A percentile compares a stretch with the other conserved stretches of the same genome.
These are phyloP conservation scores for Thumatha senex DNA, from an alignment of 2,888 invertebrate species.

Conservation along the genomic window DNA sequence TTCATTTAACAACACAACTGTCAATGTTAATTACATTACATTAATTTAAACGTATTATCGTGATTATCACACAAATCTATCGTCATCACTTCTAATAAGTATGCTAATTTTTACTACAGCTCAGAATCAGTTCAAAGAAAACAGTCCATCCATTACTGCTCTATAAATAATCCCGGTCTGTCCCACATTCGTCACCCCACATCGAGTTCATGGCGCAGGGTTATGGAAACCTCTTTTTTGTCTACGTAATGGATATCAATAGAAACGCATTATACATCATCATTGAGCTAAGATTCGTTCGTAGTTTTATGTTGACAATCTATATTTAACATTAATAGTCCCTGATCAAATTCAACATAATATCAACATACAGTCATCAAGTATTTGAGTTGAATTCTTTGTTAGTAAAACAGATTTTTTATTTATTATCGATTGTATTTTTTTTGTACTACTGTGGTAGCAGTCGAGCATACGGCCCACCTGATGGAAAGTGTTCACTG, in stretches of 20 bases:
- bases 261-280: conserved; percentile 33
- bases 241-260: conserved; percentile 43
- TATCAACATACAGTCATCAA: too few species aligned
- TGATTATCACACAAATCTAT: not conserved
- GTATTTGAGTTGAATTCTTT: too few species aligned
- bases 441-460: too few species aligned
- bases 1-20: too few species aligned
- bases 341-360: not conserved
- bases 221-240: conserved; percentile 45
- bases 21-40: too few species aligned
- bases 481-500: too few species aligned
- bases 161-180: conserved; percentile 36
- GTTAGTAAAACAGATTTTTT: too few species aligned
- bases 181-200: conserved; percentile 50
- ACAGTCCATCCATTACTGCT: conserved; percentile 31
- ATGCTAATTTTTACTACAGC: not conserved
- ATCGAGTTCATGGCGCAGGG: conserved; percentile 72
- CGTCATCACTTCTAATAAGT: not conserved
- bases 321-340: too few species aligned
- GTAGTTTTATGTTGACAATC: too few species aligned
- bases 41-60: not conserved
- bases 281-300: too few species aligned
- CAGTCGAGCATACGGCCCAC: too few species aligned
- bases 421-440: too few species aligned
- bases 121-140: conserved; percentile 10